Evolutionary conservation across 2,888 invertebrate species (phyloP), one percentile per base, ranked within the genome.

Genomic region (Venustoraphidia nigricollis): DNA sequence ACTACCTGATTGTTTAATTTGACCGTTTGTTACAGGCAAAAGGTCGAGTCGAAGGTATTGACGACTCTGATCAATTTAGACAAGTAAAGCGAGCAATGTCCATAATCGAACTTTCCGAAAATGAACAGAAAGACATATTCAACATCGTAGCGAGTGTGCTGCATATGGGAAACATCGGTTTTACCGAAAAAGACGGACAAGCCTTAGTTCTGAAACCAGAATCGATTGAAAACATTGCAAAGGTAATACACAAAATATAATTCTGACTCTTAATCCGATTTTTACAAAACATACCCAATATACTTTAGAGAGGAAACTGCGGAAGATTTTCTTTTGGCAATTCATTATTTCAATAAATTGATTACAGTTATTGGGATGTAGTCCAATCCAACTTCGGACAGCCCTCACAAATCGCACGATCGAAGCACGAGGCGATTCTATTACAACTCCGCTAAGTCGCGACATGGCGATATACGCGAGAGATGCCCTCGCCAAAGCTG

Each of bases 401-500:
- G 85, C 86, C 0, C 70, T 94, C 27, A 88, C 85, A 0, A 80
- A 85, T 65, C 79, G 88, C 52, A 93, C 91, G 2, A 93, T 93
- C 57, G 83, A 88, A 58, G 90, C 91, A 0, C 79, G 80, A 27
- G 82, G 83, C 0, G 92, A 93, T 63, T 81, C 86, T 8, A 86
- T 93, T 43, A 79, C 74, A 45, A 85, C 86, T 0, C 90, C 91
- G 0, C 65, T 93, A 46, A 86, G 81, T 59, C 70, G 79, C 34
- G 92, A 89, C 56, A 79, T 86, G 61, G 83, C 90, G 1, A 77
- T 85, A 50, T 91, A 87, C 67, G 92, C 91, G 0, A 70, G 91
- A 45, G 92, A 94, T 65, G 93, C 93, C 0, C 69, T 93, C 8
- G 86, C 92, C 35, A 94, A 94, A 64, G 91, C 93, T 10, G 75